Percentiles rank a stretch among this genome's conserved stretches.
Conservation (phyloP, 2,888 invertebrate genomes). For the Helleia helle region DNA sequence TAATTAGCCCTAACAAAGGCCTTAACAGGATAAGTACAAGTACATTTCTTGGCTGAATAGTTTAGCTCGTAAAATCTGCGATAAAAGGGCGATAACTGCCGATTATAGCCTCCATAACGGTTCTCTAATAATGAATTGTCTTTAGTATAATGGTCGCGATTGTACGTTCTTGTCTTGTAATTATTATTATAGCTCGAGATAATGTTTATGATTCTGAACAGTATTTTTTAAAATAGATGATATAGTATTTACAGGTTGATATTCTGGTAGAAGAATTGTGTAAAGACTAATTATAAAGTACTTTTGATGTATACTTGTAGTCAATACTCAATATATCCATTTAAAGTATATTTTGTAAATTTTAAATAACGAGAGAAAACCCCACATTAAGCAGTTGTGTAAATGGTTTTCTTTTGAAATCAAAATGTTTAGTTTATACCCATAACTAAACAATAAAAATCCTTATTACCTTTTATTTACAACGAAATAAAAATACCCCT, state of each 20-base stretch:
- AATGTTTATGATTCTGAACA: too few species aligned
- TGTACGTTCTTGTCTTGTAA: constrained; percentile 17
- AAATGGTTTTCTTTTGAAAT: too few species aligned
- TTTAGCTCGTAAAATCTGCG: constrained; percentile 69
- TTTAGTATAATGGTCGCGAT: constrained; percentile 62
- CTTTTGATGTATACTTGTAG: too few species aligned
- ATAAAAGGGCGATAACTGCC: constrained; percentile 73
- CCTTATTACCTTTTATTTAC: not conserved
- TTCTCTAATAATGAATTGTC: constrained; percentile 73
- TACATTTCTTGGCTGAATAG: constrained; percentile 68
- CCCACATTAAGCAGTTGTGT: too few species aligned
- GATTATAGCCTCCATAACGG: constrained; percentile 65
- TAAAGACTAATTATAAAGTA: too few species aligned
- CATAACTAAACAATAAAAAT: not conserved
- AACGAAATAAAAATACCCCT: constrained; percentile 2
- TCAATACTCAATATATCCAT: too few species aligned
- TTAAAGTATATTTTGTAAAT: too few species aligned
- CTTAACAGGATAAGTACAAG: constrained; percentile 48
- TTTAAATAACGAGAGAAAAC: too few species aligned
- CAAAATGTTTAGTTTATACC: too few species aligned
- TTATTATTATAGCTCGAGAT: constrained; percentile 14
- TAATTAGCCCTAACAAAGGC: constrained; percentile 55
- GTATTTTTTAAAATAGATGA: too few species aligned
- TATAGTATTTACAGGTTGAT: too few species aligned
- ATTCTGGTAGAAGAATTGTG: too few species aligned